Base-by-base conservation (phyloP, 2,888 invertebrate genomes). In the Schrankia costaestrigalis region DNA sequence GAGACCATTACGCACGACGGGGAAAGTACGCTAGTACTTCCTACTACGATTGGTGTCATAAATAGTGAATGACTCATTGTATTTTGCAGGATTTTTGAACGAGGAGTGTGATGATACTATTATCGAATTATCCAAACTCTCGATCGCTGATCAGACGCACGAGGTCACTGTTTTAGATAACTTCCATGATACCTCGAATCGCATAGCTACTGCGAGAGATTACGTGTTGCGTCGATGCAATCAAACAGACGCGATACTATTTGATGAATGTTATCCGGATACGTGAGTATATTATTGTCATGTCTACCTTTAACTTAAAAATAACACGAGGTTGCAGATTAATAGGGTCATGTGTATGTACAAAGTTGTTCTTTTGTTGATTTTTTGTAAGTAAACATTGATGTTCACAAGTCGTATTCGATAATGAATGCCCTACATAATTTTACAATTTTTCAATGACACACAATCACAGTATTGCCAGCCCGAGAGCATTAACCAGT, bases 211-310 rank as follows among this genome's bases (percentile, higher is more conserved):
- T 40, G 84, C 89, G 26, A 72, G 78, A 46, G 88, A 87, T 58
- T 85, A 81, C 79, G 88, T 88, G 79, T 82, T 94, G 47, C 89
- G 91, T 63, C 90, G 90, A 77, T 95, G 94, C 75, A 85, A 84
- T 47, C 94, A 94, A 78, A 77, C 86, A 12, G 89, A 90, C 49
- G 88, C 91, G 24, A 61, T 91, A 47, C 74, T 78, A 38, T 94
- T 94, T 83, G 87, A 90, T 73, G 86, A 90, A 78, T 90, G 91
- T 71, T 94, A 93, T 78, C 89, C 92, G 46, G 83, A 90, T 59
- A 73, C 87, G 92, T 93, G 70, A 89, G 90, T 85, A 67, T 12
- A n/a, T 11, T 10, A 3, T 28, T 34, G 2, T 31, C 11, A 24
- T 6, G 26, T 26, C 30, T 22, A 26, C 31, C 14, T 41, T 8